These are phyloP conservation scores for Lepilemur septentrionalis DNA, from an alignment of 2,797 vertebrate genomes.

Conservation along the genomic window DNA sequence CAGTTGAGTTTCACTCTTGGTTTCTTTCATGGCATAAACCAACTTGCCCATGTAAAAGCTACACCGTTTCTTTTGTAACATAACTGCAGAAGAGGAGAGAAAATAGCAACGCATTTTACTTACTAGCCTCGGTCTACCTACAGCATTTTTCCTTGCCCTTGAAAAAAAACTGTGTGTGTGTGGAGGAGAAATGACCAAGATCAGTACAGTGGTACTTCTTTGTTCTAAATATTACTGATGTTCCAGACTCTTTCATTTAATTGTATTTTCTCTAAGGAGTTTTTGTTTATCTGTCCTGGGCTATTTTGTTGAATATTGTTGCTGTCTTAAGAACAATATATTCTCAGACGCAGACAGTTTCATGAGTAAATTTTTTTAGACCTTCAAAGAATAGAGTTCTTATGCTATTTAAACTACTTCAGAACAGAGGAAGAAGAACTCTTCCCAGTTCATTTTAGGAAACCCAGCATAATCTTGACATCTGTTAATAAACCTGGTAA, in stretches of 20 bases:
- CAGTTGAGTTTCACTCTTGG: background rate
- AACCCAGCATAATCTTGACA: background rate
- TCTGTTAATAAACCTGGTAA: background rate
- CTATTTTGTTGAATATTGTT: conserved; percentile 8
- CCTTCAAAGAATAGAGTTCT: conserved; percentile 9
- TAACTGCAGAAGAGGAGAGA: background rate
- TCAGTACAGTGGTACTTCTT: background rate
- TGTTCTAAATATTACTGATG: background rate
- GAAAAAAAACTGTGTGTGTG: background rate
- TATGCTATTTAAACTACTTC: background rate
- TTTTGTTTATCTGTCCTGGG: conserved; percentile 11
- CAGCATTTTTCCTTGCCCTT: background rate
- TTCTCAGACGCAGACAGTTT: background rate
- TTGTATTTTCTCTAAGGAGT: conserved; percentile 29
- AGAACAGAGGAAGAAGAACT: background rate
- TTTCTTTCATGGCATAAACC: conserved; percentile 26
- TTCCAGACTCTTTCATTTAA: background rate
- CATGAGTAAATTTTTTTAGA: conserved; percentile 39
- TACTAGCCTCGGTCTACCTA: conserved; percentile 2
- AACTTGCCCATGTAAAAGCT: background rate
- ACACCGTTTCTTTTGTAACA: background rate
- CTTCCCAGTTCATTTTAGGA: background rate
- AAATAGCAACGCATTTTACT: conserved; percentile 26
- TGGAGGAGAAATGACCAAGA: background rate
- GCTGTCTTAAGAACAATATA: background rate